phyloP scores from a whole-genome alignment of 2,888 invertebrate species.

The Operophtera brumata region DNA sequence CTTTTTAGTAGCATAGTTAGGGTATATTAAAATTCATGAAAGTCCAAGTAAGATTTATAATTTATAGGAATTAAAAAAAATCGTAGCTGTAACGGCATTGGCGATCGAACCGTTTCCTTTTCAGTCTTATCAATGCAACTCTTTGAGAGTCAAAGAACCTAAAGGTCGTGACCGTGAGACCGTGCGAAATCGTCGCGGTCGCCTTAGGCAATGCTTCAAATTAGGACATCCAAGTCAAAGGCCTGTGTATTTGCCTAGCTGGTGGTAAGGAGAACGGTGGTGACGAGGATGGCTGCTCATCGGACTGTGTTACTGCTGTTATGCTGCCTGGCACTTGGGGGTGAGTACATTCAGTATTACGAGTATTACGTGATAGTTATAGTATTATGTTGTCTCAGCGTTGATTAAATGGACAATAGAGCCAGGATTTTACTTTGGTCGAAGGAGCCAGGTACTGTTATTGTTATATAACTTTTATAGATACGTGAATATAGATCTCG shows the following conservation, averaged over 20 bases:
- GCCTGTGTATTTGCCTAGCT: slow-evolving; percentile 37
- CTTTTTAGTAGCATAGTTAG: too few relatives aligned
- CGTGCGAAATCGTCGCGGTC: slow-evolving; percentile 63
- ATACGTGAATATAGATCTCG: too few relatives aligned
- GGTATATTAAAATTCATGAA: too few relatives aligned
- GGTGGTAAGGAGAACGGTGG: slow-evolving; percentile 27
- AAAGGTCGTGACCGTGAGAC: slow-evolving; percentile 65
- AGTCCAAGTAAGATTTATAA: too few relatives aligned
- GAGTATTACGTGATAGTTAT: neutral
- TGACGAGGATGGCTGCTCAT: slow-evolving; percentile 24
- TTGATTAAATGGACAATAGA: too few relatives aligned
- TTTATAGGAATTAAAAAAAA: too few relatives aligned
- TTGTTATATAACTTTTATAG: too few relatives aligned
- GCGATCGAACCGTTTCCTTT: neutral
- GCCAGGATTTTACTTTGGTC: too few relatives aligned
- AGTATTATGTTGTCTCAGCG: too few relatives aligned
- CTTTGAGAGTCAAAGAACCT: slow-evolving; percentile 21
- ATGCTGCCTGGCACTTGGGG: slow-evolving; percentile 25
- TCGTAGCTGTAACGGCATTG: too few relatives aligned
- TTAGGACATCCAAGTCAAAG: slow-evolving; percentile 44
- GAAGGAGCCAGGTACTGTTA: too few relatives aligned
- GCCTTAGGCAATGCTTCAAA: slow-evolving; percentile 52
- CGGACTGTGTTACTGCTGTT: slow-evolving; percentile 25
- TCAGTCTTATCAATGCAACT: neutral
- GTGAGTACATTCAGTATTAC: slow-evolving; percentile 21